These are phyloP conservation scores for Anolis sagrei DNA, from an alignment of 2,113 vertebrate species.

Conservation along the genomic window DNA sequence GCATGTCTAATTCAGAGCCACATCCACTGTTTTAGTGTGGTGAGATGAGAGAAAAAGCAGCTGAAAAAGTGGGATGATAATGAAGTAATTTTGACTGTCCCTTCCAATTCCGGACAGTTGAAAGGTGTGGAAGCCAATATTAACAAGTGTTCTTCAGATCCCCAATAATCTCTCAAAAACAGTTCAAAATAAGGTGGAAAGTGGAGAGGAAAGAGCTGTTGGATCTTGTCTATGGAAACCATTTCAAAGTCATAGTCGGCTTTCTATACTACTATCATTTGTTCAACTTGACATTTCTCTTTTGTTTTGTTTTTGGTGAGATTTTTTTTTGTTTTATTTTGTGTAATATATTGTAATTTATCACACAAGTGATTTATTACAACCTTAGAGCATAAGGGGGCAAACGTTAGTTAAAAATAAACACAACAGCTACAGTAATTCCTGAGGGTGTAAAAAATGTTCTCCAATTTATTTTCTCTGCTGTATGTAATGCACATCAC, in stretches of 20 bases:
- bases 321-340: background rate
- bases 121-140: too few species aligned
- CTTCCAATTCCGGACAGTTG: too few species aligned
- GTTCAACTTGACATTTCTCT: constrained; percentile 29
- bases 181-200: background rate
- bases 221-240: background rate
- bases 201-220: too few species aligned
- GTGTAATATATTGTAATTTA: constrained; percentile 43
- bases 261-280: constrained; percentile 2
- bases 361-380: constrained; percentile 71
- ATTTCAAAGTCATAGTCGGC: constrained; percentile 17
- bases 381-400: constrained; percentile 69
- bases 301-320: background rate
- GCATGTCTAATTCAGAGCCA: too few species aligned
- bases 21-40: too few species aligned
- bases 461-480: constrained; percentile 81
- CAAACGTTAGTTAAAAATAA: constrained; percentile 80
- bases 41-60: too few species aligned
- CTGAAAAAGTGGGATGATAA: too few species aligned
- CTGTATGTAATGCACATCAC: constrained; percentile 78
- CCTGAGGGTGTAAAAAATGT: constrained; percentile 74
- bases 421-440: constrained; percentile 78
- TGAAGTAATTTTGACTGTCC: too few species aligned
- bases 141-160: too few species aligned
- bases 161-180: background rate